phyloP scores from a whole-genome alignment of 2,797 vertebrate species.

The Parauchenoglanis ngamensis region DNA sequence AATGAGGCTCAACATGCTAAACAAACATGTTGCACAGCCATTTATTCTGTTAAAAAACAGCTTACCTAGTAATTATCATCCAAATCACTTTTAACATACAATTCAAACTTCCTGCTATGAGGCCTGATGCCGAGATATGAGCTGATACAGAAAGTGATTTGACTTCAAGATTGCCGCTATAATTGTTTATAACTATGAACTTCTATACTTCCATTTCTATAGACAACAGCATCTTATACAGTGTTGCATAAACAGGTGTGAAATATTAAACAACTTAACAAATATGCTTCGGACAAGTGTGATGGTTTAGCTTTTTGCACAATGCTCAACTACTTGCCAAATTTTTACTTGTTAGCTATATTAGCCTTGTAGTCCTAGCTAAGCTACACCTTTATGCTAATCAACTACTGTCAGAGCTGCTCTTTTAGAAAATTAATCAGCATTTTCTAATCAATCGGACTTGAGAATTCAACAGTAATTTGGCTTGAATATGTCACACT shows the following conservation, averaged over 20 bases:
- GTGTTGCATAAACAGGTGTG: neutral
- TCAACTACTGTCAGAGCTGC: neutral
- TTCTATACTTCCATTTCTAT: neutral
- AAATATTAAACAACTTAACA: neutral
- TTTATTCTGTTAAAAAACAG: neutral
- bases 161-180: no score
- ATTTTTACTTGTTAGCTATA: neutral
- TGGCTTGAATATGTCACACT: no score
- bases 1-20: neutral
- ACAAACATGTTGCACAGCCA: neutral
- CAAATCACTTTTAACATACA: neutral
- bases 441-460: neutral
- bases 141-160: neutral
- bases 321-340: neutral
- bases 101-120: neutral
- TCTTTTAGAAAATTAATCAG: neutral
- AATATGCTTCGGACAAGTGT: neutral
- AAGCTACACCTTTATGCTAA: neutral
- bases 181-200: neutral
- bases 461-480: neutral
- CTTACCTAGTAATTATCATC: neutral
- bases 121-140: neutral
- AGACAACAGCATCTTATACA: neutral
- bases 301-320: neutral
- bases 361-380: neutral